Conservation (phyloP, 2,797 vertebrate genomes). For the Pseudochirops corinnae region DNA sequence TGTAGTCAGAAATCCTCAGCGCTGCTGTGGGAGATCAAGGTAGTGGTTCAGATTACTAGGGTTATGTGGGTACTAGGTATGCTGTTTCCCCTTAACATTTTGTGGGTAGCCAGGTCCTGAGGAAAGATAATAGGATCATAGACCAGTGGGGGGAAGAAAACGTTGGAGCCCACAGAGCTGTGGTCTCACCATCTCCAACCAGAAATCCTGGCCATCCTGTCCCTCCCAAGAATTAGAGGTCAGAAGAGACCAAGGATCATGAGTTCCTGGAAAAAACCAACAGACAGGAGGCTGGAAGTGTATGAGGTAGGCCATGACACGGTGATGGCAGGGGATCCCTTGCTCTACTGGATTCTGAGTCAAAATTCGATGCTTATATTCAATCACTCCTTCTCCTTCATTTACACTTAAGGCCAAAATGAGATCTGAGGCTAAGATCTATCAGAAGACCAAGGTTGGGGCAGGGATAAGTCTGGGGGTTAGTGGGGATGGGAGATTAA, state of each 20-base stretch:
- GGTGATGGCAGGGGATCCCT: neutral
- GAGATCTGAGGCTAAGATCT: neutral
- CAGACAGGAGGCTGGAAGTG: neutral
- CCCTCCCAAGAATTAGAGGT: neutral
- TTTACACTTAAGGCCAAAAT: neutral
- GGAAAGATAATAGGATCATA: neutral
- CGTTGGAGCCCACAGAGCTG: neutral
- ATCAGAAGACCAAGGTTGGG: neutral
- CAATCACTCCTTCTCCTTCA: neutral
- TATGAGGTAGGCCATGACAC: neutral
- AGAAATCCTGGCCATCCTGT: neutral
- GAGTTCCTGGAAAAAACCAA: neutral
- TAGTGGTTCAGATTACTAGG: neutral
- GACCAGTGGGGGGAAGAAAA: neutral
- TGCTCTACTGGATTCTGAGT: neutral
- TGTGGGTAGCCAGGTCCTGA: neutral
- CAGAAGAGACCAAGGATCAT: neutral
- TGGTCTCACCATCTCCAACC: neutral
- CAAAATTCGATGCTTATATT: neutral
- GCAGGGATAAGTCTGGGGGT: neutral
- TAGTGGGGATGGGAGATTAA: neutral
- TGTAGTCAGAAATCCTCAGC: neutral
- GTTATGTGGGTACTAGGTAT: neutral
- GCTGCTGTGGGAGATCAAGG: neutral
- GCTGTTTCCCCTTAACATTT: neutral